A percentile compares a stretch with the other conserved stretches of the same genome.
phyloP scores from a whole-genome alignment of 2,113 vertebrate species.

The Nothoprocta perdicaria region DNA sequence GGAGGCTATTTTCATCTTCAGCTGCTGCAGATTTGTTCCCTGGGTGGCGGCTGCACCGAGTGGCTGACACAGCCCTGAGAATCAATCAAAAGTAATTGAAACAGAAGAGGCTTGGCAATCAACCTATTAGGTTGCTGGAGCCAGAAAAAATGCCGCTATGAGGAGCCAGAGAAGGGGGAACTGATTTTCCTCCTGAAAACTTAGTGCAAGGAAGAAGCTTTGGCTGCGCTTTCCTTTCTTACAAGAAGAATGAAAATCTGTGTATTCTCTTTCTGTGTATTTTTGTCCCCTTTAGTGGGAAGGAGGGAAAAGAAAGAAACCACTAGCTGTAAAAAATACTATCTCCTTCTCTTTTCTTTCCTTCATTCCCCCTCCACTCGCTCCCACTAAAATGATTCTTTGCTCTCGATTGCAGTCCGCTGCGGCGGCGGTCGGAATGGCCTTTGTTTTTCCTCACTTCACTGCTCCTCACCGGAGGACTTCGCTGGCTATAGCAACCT shows the following conservation, averaged over 20 bases:
- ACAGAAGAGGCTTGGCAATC: conserved; percentile 72
- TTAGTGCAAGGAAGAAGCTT: neutral
- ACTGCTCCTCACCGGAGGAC: conserved; percentile 40
- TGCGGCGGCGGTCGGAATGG: neutral
- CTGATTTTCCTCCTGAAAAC: conserved; percentile 38
- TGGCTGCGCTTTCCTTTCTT: accelerated
- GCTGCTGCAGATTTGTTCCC: conserved; percentile 56
- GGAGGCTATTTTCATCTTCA: conserved; percentile 68
- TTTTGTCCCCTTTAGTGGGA: neutral
- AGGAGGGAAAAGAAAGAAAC: neutral
- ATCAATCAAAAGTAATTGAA: conserved; percentile 77
- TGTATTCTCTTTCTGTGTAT: neutral
- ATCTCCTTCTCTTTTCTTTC: neutral
- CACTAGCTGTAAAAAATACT: neutral
- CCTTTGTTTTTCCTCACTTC: conserved; percentile 57
- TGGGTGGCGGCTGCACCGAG: conserved; percentile 46
- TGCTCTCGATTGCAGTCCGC: conserved; percentile 29
- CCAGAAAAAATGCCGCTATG: conserved; percentile 48
- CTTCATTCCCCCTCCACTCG: neutral
- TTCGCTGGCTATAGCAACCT: neutral
- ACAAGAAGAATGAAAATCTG: conserved; percentile 15
- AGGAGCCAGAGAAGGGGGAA: conserved; percentile 42
- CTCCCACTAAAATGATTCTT: conserved; percentile 44
- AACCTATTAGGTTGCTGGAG: conserved; percentile 72
- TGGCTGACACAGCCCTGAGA: conserved; percentile 63